Base-by-base conservation (phyloP, 1,140 invertebrate genomes). In the Drosophila obscura region DNA sequence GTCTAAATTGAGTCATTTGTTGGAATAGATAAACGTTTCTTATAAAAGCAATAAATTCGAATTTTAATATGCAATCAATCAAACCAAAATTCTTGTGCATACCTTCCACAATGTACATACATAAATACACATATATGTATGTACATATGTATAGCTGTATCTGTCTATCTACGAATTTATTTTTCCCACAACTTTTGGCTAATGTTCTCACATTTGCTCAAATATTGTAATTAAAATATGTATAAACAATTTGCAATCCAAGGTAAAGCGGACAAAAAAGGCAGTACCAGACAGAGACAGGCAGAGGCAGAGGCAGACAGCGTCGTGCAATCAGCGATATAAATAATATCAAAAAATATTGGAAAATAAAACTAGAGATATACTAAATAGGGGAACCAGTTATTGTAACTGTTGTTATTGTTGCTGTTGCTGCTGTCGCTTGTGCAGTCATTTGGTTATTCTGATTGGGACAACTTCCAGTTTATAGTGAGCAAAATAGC, bases 381-480 rank as follows among this genome's bases (percentile, higher is more conserved):
- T 64, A 45, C 56, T 62, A 82, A 80, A 74, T 84, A 79, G 72
- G 78, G 63, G 64, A 88, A 88, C 83, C 83, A 88, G 83, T 88
- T 88, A 88, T 83, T 79, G 66, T 75, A 80, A 88, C 71, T 79
- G 77, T 79, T 59, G 77, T 48, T 55, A 43, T 43, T 58, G 62
- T 43, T 80, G 61, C 19, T 41, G 50, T 53, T 44, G 50, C 31
- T 41, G 22, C 26, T 45, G 51, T 49, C 49, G 19, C 50, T 71
- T 58, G 58, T 62, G 66, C 78, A 60, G 79, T 87, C 78, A 87
- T 87, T 87, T 76, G 71, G 80, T 61, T 88, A 68, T 79, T 85
- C 80, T 65, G 77, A 85, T 85, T 85, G 77, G 77, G 81, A 74
- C 68, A 81, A 81, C 73, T 85, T 80, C 81, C 77, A 85, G 77